Evolutionary conservation across 2,888 invertebrate genomes (phyloP).

Genomic region (Cephus pygmeus): DNA sequence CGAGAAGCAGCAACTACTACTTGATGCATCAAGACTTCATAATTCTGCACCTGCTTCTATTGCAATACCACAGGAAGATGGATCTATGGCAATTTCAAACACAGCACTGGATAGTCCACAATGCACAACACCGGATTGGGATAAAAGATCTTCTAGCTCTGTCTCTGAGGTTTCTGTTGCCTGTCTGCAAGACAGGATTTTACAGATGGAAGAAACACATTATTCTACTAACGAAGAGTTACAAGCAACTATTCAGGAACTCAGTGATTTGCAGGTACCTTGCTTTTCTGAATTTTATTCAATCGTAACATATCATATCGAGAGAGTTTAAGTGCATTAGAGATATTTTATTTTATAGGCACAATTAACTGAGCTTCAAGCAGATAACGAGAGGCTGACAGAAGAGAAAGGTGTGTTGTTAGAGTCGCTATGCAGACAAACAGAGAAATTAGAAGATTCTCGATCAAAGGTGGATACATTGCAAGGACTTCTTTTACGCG

Average conservation of each 20-base stretch:
- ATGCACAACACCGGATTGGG: conserved; percentile 89
- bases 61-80: conserved; percentile 64
- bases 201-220: conserved; percentile 93
- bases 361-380: conserved; percentile 86
- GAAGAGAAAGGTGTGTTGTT: conserved; percentile 91
- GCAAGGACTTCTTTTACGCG: conserved; percentile 80
- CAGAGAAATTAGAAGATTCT: conserved; percentile 90
- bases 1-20: conserved; percentile 83
- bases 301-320: neutral
- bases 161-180: conserved; percentile 91
- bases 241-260: conserved; percentile 93
- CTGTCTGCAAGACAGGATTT: conserved; percentile 91
- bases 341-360: conserved; percentile 67
- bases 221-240: conserved; percentile 90
- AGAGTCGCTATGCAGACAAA: conserved; percentile 91
- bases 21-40: conserved; percentile 78
- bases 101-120: conserved; percentile 69
- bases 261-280: conserved; percentile 85
- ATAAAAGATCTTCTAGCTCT: conserved; percentile 88
- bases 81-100: conserved; percentile 28
- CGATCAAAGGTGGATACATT: conserved; percentile 86
- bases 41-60: conserved; percentile 87
- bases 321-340: conserved; percentile 33
- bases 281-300: conserved; percentile 30
- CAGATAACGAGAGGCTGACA: conserved; percentile 86